Conservation (phyloP, 2,888 invertebrate species). For the Molanna angustata region DNA sequence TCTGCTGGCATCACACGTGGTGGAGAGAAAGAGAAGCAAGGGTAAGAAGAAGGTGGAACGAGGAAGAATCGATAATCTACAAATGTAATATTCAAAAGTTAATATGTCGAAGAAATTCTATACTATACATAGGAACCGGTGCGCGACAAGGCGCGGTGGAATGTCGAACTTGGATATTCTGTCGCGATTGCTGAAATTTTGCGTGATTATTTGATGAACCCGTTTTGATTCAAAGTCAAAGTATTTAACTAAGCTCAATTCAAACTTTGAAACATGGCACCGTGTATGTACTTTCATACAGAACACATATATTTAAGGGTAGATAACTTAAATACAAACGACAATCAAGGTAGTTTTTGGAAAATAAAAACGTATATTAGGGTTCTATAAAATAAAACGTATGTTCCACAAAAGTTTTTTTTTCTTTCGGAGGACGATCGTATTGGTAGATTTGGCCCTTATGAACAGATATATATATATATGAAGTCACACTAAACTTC, state of each 20-base stretch:
- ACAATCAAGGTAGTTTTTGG: no score
- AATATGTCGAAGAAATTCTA: background rate
- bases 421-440: no score
- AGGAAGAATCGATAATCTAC: slow-evolving; percentile 3
- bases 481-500: no score
- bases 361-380: no score
- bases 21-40: slow-evolving; percentile 1
- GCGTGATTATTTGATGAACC: background rate
- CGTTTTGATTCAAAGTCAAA: background rate
- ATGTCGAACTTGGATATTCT: background rate
- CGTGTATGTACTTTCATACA: no score
- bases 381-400: no score
- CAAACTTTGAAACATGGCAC: background rate
- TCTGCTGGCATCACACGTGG: background rate
- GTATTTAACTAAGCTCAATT: background rate
- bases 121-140: background rate
- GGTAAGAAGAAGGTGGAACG: no score
- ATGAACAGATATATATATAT: no score
- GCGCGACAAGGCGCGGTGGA: background rate
- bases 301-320: no score
- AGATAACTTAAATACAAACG: no score
- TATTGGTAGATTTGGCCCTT: no score
- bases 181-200: background rate
- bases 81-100: slow-evolving; percentile 2
- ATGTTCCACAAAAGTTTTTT: no score